A percentile compares a stretch with the other conserved stretches of the same genome.
phyloP scores from a whole-genome alignment of 2,797 vertebrate genomes.

The Pangasius larnaudii region DNA sequence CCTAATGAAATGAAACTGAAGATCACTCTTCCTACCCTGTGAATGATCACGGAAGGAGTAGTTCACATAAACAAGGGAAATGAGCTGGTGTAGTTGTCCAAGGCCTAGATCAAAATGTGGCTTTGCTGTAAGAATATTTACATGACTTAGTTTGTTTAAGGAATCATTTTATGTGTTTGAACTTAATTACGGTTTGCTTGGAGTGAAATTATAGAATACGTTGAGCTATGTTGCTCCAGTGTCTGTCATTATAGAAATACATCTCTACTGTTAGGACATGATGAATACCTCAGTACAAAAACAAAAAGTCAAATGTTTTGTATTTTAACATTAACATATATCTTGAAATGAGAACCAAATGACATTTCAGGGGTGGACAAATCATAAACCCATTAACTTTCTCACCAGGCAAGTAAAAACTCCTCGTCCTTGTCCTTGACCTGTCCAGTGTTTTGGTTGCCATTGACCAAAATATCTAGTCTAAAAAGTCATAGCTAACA shows the following conservation, averaged over 20 bases:
- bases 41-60: constrained; percentile 35
- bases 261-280: constrained; percentile 7
- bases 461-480: background rate
- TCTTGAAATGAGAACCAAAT: background rate
- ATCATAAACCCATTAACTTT: background rate
- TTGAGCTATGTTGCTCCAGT: constrained; percentile 3
- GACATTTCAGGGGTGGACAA: background rate
- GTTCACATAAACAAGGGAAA: constrained; percentile 10
- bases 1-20: constrained; percentile 55
- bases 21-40: constrained; percentile 14
- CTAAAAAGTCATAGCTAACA: background rate
- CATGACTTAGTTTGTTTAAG: background rate
- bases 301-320: background rate
- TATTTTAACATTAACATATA: background rate
- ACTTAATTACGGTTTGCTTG: background rate
- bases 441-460: background rate
- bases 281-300: background rate
- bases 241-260: background rate
- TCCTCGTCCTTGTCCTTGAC: background rate
- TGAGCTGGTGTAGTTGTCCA: background rate
- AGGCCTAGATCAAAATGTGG: background rate
- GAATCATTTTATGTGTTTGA: background rate
- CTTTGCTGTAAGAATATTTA: background rate
- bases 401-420: background rate
- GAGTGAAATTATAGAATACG: background rate